A percentile compares a stretch with the other conserved stretches of the same genome.
Conservation (phyloP, 1,140 invertebrate species). For the Lithobius niger region DNA sequence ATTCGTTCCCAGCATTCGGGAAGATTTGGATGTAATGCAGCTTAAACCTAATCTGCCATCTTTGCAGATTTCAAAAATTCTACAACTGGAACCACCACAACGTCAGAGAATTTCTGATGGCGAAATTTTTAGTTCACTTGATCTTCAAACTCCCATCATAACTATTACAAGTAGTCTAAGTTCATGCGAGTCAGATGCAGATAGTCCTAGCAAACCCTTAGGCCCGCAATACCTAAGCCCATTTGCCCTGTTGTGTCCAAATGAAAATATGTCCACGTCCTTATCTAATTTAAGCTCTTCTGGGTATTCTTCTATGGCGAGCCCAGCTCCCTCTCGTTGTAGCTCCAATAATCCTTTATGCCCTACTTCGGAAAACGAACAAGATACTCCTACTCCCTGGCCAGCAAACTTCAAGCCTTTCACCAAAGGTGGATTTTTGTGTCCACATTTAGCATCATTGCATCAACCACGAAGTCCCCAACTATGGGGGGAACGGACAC, state of each 20-base stretch:
- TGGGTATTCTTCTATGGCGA: conserved; percentile 68
- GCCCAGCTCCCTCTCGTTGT: conserved; percentile 57
- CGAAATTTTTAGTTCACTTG: conserved; percentile 46
- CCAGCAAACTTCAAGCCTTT: neutral
- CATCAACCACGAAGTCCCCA: conserved; percentile 34
- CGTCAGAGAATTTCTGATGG: neutral
- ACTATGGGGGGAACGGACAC: neutral
- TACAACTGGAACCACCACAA: neutral
- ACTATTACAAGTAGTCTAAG: conserved; percentile 57
- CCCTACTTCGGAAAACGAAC: conserved; percentile 35
- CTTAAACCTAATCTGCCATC: conserved; percentile 21
- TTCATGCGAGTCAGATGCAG: conserved; percentile 54
- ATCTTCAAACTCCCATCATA: conserved; percentile 52
- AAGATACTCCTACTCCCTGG: conserved; percentile 1
- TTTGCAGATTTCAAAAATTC: conserved; percentile 14
- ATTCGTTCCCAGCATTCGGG: neutral
- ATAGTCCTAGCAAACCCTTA: conserved; percentile 27
- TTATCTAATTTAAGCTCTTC: conserved; percentile 66
- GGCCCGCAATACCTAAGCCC: conserved; percentile 60
- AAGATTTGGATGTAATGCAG: neutral
- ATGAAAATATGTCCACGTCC: conserved; percentile 50
- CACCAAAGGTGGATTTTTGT: neutral
- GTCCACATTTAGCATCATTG: neutral
- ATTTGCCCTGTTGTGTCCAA: conserved; percentile 50
- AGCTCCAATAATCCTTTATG: conserved; percentile 60